These are phyloP conservation scores for Metridium senile DNA, from an alignment of 92 coral and sea anemone species.

Conservation along the genomic window DNA sequence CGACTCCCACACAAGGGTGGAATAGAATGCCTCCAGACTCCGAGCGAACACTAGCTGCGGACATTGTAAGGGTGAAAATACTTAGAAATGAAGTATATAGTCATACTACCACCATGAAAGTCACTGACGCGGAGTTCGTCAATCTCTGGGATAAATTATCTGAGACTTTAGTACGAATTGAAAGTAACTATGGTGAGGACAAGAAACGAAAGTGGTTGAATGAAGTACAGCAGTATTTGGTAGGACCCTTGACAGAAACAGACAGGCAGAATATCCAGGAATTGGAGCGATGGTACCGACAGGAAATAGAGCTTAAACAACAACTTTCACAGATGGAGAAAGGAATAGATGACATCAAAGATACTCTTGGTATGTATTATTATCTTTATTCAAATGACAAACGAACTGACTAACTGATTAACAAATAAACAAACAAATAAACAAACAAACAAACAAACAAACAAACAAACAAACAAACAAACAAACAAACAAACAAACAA, in stretches of 20 bases:
- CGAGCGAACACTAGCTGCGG: conserved; percentile 33
- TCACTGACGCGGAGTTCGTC: conserved; percentile 29
- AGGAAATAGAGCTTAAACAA: conserved; percentile 43
- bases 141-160: conserved; percentile 47
- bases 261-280: conserved; percentile 35
- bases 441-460: no score
- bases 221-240: conserved; percentile 17
- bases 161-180: conserved; percentile 50
- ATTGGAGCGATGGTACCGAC: conserved; percentile 47
- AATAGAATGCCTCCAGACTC: conserved; percentile 23
- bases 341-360: conserved; percentile 14
- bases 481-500: no score
- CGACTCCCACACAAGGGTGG: conserved; percentile 41
- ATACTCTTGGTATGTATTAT: conserved; percentile 15
- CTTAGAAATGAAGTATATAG: conserved; percentile 52
- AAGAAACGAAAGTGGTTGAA: conserved; percentile 43
- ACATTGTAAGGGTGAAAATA: conserved; percentile 42
- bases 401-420: no score
- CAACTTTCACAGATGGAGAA: conserved; percentile 8
- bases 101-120: conserved; percentile 47
- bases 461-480: no score
- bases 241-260: conserved; percentile 40
- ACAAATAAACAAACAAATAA: no score
- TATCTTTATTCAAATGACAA: background rate
- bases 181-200: conserved; percentile 3